A percentile compares a stretch with the other conserved stretches of the same genome.
These are phyloP conservation scores for western clawed frog (Xenopus tropicalis) DNA, from an alignment of 2,113 vertebrate genomes.

Conservation along the genomic window UCB_Xtro_10.0 CM004451.2:89174501-89175000, in stretches of 20 bases:
- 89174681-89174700: no score
- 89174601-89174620: no score
- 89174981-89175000: constrained; percentile 9
- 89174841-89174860: not conserved
- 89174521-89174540: no score
- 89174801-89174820: not conserved
- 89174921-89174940: not conserved
- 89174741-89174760: no score
- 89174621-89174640: no score
- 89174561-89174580: no score
- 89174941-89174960: constrained; percentile 7
- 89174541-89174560: no score
- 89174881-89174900: constrained; percentile 8
- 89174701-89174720: not conserved
- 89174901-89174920: constrained; percentile 12
- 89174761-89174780: not conserved
- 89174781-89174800: not conserved
- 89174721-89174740: not conserved
- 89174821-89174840: constrained; percentile 1
- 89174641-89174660: no score
- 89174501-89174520: no score
- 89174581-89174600: no score
- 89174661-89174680: no score
- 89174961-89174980: constrained; percentile 14
- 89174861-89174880: constrained; percentile 10